These are phyloP conservation scores for Nipponacmea schrenckii DNA, from an alignment of 2,888 invertebrate species.

Conservation along the genomic window DNA sequence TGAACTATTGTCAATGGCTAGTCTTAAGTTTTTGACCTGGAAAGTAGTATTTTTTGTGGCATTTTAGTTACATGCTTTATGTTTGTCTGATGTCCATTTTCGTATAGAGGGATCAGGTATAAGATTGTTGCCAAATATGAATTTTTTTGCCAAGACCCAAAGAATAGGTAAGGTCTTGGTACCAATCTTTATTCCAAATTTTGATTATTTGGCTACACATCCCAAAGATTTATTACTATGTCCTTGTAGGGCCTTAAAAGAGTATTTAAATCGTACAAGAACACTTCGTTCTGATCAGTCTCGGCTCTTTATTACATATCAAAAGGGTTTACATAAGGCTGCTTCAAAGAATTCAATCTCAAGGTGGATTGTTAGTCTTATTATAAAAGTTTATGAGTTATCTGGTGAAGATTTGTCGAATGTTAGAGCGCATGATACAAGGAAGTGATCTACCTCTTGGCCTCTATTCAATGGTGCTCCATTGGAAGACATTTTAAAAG, in stretches of 20 bases:
- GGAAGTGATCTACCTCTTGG: neutral
- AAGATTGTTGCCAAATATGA: no score
- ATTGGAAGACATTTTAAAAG: neutral
- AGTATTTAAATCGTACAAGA: neutral
- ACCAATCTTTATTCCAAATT: no score
- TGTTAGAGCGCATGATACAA: neutral
- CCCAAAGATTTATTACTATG: constrained; percentile 1
- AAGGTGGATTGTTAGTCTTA: no score
- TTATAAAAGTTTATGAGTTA: no score
- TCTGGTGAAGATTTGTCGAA: neutral
- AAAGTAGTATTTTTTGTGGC: constrained; percentile 1
- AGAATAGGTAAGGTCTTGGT: no score
- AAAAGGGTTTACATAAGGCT: neutral
- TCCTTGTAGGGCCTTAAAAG: neutral
- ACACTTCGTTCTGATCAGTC: neutral
- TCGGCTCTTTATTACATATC: constrained; percentile 2
- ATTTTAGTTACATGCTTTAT: neutral
- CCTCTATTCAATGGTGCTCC: no score
- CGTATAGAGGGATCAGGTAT: constrained; percentile 19
- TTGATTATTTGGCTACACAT: neutral
- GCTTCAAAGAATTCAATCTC: no score
- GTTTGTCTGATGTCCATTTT: neutral
- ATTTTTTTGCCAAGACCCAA: no score
- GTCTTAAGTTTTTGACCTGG: constrained; percentile 4
- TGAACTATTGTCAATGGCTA: neutral